Evolutionary conservation across 2,888 invertebrate species (phyloP).

Genomic region (Epistrophe eligans): DNA sequence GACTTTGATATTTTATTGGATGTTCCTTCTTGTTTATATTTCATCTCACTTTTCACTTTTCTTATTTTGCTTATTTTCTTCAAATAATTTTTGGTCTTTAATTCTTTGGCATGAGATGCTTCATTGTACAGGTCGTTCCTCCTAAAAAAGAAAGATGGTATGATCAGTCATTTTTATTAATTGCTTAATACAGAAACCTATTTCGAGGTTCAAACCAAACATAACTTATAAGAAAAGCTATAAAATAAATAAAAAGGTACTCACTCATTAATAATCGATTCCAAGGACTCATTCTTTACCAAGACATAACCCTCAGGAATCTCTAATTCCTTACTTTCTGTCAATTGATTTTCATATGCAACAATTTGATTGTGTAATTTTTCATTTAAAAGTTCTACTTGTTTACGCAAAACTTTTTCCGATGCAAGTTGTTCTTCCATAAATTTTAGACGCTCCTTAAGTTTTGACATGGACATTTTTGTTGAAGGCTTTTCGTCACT

Average conservation of each 20-base stretch:
- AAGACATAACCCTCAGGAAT: conserved; percentile 80
- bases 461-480: conserved; percentile 79
- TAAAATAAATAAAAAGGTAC: conserved; percentile 27
- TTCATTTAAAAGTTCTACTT: conserved; percentile 87
- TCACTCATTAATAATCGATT: conserved; percentile 80
- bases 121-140: conserved; percentile 78
- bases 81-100: conserved; percentile 41
- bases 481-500: conserved; percentile 64
- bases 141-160: conserved; percentile 31
- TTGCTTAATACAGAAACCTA: too few species aligned
- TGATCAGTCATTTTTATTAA: too few species aligned
- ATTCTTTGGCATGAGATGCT: conserved; percentile 76
- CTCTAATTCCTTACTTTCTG: conserved; percentile 65
- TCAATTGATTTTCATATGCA: conserved; percentile 80
- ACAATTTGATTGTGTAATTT: conserved; percentile 87
- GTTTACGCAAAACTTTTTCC: conserved; percentile 87
- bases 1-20: conserved; percentile 81
- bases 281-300: conserved; percentile 79
- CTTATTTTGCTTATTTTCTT: conserved; percentile 79
- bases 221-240: too few species aligned
- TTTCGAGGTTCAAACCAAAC: too few species aligned
- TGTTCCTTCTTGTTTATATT: conserved; percentile 80
- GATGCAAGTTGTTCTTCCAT: conserved; percentile 87
- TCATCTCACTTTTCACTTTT: conserved; percentile 82
- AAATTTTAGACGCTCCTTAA: conserved; percentile 81